A percentile compares a stretch with the other conserved stretches of the same genome.
Conservation (phyloP, 2,888 invertebrate genomes). For the Lasioglossum marginatum region DNA sequence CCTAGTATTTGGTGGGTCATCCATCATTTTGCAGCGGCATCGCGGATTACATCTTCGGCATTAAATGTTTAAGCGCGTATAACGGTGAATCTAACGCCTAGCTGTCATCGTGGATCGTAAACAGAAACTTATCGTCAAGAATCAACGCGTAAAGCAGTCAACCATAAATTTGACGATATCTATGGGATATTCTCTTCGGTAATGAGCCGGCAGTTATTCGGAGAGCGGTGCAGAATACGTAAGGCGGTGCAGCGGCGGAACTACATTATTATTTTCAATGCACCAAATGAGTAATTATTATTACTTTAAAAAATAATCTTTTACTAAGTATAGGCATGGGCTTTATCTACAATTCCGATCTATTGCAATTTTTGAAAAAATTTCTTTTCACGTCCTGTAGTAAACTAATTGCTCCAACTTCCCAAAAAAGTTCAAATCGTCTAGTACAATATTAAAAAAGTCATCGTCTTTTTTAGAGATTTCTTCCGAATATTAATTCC, state of each 20-base stretch:
- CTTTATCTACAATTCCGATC: no score
- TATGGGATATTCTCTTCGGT: slow-evolving; percentile 26
- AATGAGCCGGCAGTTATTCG: slow-evolving; percentile 34
- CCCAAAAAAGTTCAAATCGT: no score
- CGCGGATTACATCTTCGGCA: slow-evolving; percentile 18
- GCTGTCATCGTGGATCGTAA: slow-evolving; percentile 49
- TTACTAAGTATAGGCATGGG: no score
- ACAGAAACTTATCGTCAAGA: slow-evolving; percentile 46
- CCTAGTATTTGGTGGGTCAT: not conserved
- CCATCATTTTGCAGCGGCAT: slow-evolving; percentile 15
- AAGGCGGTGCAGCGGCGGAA: slow-evolving; percentile 6
- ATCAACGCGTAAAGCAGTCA: slow-evolving; percentile 31
- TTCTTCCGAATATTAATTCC: no score
- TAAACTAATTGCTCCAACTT: no score
- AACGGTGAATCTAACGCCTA: slow-evolving; percentile 53
- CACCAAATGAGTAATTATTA: no score
- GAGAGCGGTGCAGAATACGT: not conserved
- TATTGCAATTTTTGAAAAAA: no score
- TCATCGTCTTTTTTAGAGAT: no score
- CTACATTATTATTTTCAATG: no score
- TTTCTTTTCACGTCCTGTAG: no score
- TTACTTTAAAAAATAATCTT: no score
- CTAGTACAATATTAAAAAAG: no score
- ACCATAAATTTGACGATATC: slow-evolving; percentile 37
- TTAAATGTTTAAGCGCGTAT: slow-evolving; percentile 21